Percentiles rank a stretch among this genome's conserved stretches.
Conservation (phyloP, 2,113 vertebrate species). For the Onychostoma macrolepis region DNA sequence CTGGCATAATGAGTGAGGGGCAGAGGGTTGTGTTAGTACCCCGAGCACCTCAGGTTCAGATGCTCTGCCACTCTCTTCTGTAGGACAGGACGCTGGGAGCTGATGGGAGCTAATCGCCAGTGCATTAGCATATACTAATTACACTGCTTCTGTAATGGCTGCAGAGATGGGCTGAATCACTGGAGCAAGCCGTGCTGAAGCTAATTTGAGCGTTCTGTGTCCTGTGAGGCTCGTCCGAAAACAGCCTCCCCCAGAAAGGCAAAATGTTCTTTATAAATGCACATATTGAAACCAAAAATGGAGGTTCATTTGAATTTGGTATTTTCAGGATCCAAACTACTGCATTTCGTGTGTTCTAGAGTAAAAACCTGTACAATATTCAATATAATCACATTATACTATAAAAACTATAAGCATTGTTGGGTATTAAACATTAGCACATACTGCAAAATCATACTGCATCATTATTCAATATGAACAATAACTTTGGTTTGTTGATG, state of each 20-base stretch:
- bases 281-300: not conserved
- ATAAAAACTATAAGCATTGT: not conserved
- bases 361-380: not conserved
- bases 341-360: not conserved
- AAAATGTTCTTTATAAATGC: conserved; percentile 16
- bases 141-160: conserved; percentile 44
- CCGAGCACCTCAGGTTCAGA: not conserved
- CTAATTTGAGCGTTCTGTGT: conserved; percentile 22
- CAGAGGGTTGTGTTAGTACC: conserved; percentile 6
- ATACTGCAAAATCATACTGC: not conserved
- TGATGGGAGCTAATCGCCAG: conserved; percentile 49
- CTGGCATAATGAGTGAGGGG: conserved; percentile 13
- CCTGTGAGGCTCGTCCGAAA: conserved; percentile 32
- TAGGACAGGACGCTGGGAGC: conserved; percentile 47
- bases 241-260: conserved; percentile 13
- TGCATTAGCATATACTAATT: conserved; percentile 52
- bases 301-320: not conserved
- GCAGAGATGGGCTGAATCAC: conserved; percentile 34
- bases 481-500: not conserved
- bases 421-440: not conserved
- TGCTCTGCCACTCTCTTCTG: conserved; percentile 24
- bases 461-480: not conserved
- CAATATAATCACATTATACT: not conserved
- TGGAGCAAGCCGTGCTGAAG: conserved; percentile 25
- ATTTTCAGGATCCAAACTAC: not conserved